Evolutionary conservation across 2,113 vertebrate genomes (phyloP), one percentile per base, ranked within the genome.

Genomic region (Leucopternis melanops): DNA sequence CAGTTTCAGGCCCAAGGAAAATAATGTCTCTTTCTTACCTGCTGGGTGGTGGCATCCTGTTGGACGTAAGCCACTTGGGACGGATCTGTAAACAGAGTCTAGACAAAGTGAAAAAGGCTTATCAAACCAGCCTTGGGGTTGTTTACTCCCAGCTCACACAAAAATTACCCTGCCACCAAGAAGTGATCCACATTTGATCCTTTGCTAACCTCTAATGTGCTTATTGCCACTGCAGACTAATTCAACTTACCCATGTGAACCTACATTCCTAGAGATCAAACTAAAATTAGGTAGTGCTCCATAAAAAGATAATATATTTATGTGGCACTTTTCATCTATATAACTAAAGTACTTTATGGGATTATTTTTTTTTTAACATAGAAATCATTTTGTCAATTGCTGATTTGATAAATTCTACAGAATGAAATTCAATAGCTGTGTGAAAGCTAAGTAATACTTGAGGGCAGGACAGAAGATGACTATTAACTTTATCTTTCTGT

Each of bases 41-140:
- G 99, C 94, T 99, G 99, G 23, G 99, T 98, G 58, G 99, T 98
- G 31, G 99, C 98, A 97, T 99, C 99, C 96, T 99, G 99, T 61
- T 99, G 99, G 86, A 99, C 99, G 18, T 99, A 99, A 50, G 99
- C 98, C 95, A 99, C 99, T 96, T 99, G 99, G 79, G 99, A 98
- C 61, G 99, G 99, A 96, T 99, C 99, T 97, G 99, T 98, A 98
- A 99, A 99, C 85, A 99, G 98, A 84, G 99, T 97, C 99, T 99
- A 91, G 67, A 98, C 66, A 95, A 94, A 97, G 92, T 90, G 63
- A 95, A 80, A 94, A 81, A 95, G 92, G 85, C 38, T 86, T 95
- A 97, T 93, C 95, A 97, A 94, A 86, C 26, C 57, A 16, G 87
- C 95, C 92, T 90, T n/a, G n/a, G 83, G 84, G 81, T 18, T 78